Evolutionary conservation across 1,140 invertebrate genomes (phyloP), one percentile per base, ranked within the genome.

Genomic region (Aphelenchoides avenae): DNA sequence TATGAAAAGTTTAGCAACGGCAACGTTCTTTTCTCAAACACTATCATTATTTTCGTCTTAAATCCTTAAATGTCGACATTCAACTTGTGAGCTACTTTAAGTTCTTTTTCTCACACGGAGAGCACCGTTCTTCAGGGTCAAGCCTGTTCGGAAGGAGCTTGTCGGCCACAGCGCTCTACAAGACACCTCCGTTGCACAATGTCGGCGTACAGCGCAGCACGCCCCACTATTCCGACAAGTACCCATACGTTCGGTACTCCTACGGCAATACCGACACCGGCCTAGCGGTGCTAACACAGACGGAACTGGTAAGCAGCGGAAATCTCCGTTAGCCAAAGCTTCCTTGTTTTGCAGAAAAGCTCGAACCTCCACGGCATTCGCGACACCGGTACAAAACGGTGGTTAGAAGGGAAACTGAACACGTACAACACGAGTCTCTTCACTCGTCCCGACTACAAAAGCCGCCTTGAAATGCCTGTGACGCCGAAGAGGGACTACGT

Each of bases 181-280:
- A 41, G 18, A 61, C 62, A 13, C 46, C 61, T 6, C 61, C 61
- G 7, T 59, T 64, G 15, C 24, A 27, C 24, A 65, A 36, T 39
- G 51, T 64, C 18, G 61, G 52, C 18, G 61, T 64, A 7, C 61
- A 64, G 43, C 26, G 61, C 26, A 61, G 44, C 42, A 66, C 63
- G 5, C 61, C 61, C 4, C 64, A 64, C 24, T 64, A 57, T 27
- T 61, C 61, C 3, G 61, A 64, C 40, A 66, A 66, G 11, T 64
- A 66, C 42, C 61, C 61, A 5, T 64, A 65, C 48, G 61, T 64
- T 22, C 27, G 64, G 9, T 64, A 64, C 30, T 66, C 62, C 15
- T 64, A 64, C 37, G 61, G 61, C 20, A 64, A 64, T 36, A 61
- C 54, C 9, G 63, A 64, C 20, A 63, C 61, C 11, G 48, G 33